Evolutionary conservation across 2,888 invertebrate genomes (phyloP), one percentile per base, ranked within the genome.

Genomic region (Argynnis bischoffii): DNA sequence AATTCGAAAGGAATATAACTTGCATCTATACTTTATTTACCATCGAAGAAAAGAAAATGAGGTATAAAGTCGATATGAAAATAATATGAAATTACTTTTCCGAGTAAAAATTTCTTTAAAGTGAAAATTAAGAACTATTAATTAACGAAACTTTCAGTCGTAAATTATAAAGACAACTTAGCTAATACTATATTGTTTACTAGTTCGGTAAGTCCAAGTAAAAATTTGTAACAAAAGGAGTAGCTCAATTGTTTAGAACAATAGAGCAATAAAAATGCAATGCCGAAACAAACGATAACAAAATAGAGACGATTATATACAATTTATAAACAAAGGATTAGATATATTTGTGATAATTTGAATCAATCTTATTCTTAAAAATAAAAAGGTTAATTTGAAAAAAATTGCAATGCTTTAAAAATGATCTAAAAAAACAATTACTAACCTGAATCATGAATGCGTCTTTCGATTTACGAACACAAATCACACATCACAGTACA

Each of bases 401-500:
- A 31, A 50, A 16, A 31, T 6, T 41, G 35, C 35, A 41, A 8
- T 41, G 0, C 11, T 11, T 26, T 41, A 0, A 47, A 41, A 51
- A 50, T 14, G 6, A 16, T n/a, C 16, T 3, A 48, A 18, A 60
- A 61, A 61, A 46, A 50, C n/a, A n/a, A 35, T 48, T 70, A 89
- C 91, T 87, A 77, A 92, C 92, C 91, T 92, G 92, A 89, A 92
- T 92, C 92, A 92, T 92, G 88, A 83, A 88, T 88, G 86, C 89
- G 81, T 79, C 84, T 82, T 78, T 74, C 79, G 81, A 83, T 82
- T 80, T 83, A 82, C 86, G 87, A 83, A 84, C 85, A 85, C 81
- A 87, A 87, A 88, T 87, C 80, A 77, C 84, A 92, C 91, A 87
- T 79, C 90, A 91, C 90, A 86, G 89, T 89, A 85, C 90, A 92